Base-by-base conservation (phyloP, 2,113 vertebrate species). In the Cyprinodon variegatus region DNA sequence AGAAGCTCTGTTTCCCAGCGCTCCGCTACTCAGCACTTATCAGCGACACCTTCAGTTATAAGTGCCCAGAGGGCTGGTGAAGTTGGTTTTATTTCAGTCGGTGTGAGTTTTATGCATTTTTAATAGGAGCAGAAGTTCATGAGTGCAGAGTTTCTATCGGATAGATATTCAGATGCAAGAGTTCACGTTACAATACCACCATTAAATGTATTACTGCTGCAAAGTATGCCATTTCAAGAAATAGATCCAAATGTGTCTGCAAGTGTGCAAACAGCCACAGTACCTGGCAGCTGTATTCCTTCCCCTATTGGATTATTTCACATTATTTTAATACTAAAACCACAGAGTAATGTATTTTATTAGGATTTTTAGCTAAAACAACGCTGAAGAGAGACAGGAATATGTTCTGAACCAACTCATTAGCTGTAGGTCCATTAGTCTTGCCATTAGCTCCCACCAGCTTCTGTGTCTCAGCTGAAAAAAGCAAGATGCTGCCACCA, bases 51-150 rank as follows among this genome's bases (percentile, higher is more conserved):
- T 85, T 72, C 39, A 11, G 74, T 60, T 74, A 70, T 75, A 87
- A 39, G 45, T 36, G 66, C 83, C 86, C 88, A 65, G 65, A 79
- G 82, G 83, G 76, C 72, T 9, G 50, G 37, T 65, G 82, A 68
- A 81, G 76, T 76, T 50, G 37, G 67, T 88, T 92, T 86, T 81
- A 75, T 84, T 88, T 88, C 75, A 91, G 88, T 84, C 88, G 38
- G 68, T 68, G 90, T 77, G 85, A 91, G 84, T 73, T 90, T 87
- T 83, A 88, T 62, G 22, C 13, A 0, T 70, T 73, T 82, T 88
- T 85, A 85, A 83, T 67, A 77, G 72, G 60, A 6, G 11, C 43
- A 73, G 79, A 77, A 75, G 83, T 86, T 14, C 76, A 83, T 68
- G 68, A 29, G 6, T 17, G 43, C 1, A 64, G 71, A 64, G 65